Evolutionary conservation across 2,888 invertebrate genomes (phyloP), one percentile per base, ranked within the genome.

Genomic region (Lottia gigantea): DNA sequence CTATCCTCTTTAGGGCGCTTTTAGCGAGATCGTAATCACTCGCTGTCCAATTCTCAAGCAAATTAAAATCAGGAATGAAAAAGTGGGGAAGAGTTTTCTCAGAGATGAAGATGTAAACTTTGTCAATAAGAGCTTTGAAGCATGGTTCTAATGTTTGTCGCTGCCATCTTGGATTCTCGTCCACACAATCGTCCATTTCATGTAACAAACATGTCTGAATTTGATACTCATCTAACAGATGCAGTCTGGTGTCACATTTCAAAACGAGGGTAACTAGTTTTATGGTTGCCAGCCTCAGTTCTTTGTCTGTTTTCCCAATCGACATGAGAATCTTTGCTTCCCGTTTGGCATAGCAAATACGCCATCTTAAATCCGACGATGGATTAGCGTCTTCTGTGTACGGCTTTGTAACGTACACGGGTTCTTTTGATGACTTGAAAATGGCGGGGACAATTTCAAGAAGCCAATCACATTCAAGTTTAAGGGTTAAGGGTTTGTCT

Each of bases 111-210:
- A 78, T 74, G 31, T 77, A 73, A 47, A 86, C 77, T 46, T 81
- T 78, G 63, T 76, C 71, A 8, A 85, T 77, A 7, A 86, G 71
- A 12, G 78, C 74, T 26, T 77, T 73, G 67, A 85, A 79, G 68
- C 82, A 82, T 1, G 74, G 70, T 63, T 84, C 84, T 45, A 82
- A 64, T 3, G 78, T 74, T 26, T 76, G 67, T 8, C 84, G 64
- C 70, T 86, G 85, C 86, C 86, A 86, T 7, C 85, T 73, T 11
- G 84, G 85, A 0, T 80, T 79, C 49, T 76, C 71, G 71, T 86
- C 86, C 23, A 86, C 77, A 49, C 80, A 81, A 25, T 77, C 75
- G 71, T 86, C 84, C 49, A 83, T 81, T 55, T 81, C 80, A 68
- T 84, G 83, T 64, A 85, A 76, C 8, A 86, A 74, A 7, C 81